Evolutionary conservation across 1,140 invertebrate genomes (phyloP).

Genomic region (Orius laevigatus): DNA sequence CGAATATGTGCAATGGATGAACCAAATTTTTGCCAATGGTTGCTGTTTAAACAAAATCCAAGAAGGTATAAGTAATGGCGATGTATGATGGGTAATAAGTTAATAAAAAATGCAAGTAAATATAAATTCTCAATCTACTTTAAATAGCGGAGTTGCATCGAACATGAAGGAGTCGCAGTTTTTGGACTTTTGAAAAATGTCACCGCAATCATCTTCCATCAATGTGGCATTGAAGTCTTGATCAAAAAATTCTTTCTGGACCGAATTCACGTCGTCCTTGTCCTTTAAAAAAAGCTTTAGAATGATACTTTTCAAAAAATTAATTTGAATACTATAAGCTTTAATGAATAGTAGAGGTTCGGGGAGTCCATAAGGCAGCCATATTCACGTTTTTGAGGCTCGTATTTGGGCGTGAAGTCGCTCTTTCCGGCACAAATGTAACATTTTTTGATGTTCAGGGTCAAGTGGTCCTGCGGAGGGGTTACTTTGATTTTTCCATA

Average conservation of each 20-base stretch:
- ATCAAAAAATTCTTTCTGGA: not conserved
- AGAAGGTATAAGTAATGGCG: too few species aligned
- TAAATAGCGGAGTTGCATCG: not conserved
- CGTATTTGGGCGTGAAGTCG: conserved; percentile 3
- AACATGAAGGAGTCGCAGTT: conserved; percentile 4
- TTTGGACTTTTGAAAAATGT: not conserved
- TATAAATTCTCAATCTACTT: too few species aligned
- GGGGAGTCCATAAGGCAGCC: conserved; percentile 9
- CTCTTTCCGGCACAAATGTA: conserved; percentile 8
- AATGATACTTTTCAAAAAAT: not conserved
- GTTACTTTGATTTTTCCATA: conserved; percentile 4
- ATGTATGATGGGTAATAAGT: too few species aligned
- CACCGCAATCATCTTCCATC: not conserved
- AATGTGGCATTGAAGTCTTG: not conserved
- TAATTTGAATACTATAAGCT: conserved; percentile 3
- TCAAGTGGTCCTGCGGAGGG: conserved; percentile 3
- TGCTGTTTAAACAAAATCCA: not conserved
- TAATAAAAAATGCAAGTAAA: not conserved
- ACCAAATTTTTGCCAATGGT: conserved; percentile 4
- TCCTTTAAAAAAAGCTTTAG: not conserved
- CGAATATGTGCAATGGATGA: conserved; percentile 1
- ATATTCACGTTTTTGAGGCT: conserved; percentile 5
- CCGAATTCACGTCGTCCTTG: conserved; percentile 1
- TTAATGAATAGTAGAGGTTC: conserved; percentile 2
- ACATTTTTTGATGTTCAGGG: conserved; percentile 2